Evolutionary conservation across 64 coral and sea anemone genomes (phyloP).

Genomic region (Acropora yongei): DNA sequence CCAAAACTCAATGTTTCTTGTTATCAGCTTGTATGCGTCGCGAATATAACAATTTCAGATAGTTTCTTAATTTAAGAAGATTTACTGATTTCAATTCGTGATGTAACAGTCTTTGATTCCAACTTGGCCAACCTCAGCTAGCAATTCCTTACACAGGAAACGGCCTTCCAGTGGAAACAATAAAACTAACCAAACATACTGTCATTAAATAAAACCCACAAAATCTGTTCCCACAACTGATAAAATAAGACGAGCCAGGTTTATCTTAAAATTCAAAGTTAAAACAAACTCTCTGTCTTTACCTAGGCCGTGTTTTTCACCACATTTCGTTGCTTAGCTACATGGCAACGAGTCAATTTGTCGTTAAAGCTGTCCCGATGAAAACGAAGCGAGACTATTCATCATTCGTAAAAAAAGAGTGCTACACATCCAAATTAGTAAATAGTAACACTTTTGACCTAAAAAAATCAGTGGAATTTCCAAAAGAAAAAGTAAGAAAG

Average conservation of each 20-base stretch:
- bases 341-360: background rate
- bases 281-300: background rate
- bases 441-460: background rate
- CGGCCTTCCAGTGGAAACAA: too few species aligned
- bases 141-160: too few species aligned
- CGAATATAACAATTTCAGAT: too few species aligned
- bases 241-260: conserved; percentile 2
- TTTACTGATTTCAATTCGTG: too few species aligned
- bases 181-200: background rate
- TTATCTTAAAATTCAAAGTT: background rate
- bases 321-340: background rate
- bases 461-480: background rate
- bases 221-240: background rate
- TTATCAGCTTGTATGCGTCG: too few species aligned
- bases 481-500: background rate
- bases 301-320: background rate
- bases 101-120: too few species aligned
- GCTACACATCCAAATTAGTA: too few species aligned
- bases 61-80: too few species aligned
- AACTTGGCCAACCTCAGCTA: too few species aligned
- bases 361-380: background rate
- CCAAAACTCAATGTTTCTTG: too few species aligned
- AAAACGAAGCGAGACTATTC: background rate
- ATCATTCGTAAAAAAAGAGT: background rate
- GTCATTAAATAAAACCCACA: background rate